phyloP scores from a whole-genome alignment of 2,797 vertebrate species.

The Lithobates sylvaticus region DNA sequence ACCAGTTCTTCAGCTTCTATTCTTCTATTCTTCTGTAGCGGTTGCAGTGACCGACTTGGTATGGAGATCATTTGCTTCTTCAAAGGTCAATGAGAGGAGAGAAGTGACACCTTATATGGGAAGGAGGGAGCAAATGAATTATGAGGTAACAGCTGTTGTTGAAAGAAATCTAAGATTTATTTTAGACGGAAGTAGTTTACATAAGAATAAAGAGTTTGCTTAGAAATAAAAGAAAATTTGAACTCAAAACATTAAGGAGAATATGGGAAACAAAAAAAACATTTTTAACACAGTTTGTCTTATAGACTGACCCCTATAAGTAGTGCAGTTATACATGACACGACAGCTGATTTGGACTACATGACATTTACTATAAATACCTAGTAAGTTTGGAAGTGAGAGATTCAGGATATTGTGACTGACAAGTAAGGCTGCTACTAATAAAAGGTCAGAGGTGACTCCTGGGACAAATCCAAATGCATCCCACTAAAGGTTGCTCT shows the following conservation, averaged over 20 bases:
- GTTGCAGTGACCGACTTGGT: conserved; percentile 47
- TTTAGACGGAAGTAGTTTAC: background rate
- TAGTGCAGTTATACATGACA: conserved; percentile 20
- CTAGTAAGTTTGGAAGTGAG: conserved; percentile 9
- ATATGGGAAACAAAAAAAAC: background rate
- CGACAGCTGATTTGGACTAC: conserved; percentile 54
- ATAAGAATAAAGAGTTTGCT: background rate
- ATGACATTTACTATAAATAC: conserved; percentile 50
- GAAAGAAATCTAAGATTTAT: background rate
- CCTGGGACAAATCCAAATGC: conserved; percentile 36
- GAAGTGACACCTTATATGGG: conserved; percentile 36
- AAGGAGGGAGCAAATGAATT: background rate
- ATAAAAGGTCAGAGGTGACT: conserved; percentile 56
- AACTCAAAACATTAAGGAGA: background rate
- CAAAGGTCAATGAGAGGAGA: conserved; percentile 51
- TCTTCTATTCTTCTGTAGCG: background rate
- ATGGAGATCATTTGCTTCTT: conserved; percentile 33
- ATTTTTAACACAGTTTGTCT: conserved; percentile 1
- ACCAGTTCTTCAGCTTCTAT: background rate
- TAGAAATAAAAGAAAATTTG: background rate
- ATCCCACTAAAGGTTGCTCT: background rate
- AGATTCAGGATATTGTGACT: conserved; percentile 28
- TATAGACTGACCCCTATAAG: background rate
- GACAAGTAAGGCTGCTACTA: conserved; percentile 51
- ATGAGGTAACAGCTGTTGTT: conserved; percentile 17